Conservation (phyloP, 2,113 vertebrate species). For the Corythornis vintsioides region DNA sequence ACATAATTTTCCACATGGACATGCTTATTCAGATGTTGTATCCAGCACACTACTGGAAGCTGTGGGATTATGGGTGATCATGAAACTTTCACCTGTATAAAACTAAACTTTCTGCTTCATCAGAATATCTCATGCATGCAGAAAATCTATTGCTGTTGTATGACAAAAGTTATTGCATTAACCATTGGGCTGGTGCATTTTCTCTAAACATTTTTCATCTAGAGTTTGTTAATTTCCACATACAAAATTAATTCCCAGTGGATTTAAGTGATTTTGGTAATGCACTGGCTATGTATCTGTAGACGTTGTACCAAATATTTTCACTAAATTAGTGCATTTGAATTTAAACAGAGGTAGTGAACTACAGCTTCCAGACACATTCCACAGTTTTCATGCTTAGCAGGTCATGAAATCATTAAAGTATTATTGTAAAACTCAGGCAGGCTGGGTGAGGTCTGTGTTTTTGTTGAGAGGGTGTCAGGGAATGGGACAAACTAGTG, state of each 20-base stretch:
- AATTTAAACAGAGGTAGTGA: background rate
- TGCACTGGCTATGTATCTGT: background rate
- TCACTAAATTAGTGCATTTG: conserved; percentile 6
- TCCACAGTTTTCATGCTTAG: background rate
- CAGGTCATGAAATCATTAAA: background rate
- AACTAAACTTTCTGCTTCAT: background rate
- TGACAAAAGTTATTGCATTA: background rate
- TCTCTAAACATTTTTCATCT: background rate
- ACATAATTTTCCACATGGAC: background rate
- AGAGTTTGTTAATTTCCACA: background rate
- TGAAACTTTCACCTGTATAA: background rate
- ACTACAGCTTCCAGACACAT: background rate
- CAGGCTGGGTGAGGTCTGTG: background rate
- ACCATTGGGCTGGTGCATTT: background rate
- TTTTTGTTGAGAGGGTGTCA: background rate
- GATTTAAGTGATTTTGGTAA: background rate
- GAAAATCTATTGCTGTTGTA: background rate
- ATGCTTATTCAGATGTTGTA: background rate
- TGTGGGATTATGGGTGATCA: background rate
- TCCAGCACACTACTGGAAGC: background rate
- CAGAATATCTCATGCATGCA: background rate
- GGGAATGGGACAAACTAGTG: background rate
- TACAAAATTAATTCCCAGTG: background rate
- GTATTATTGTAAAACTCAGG: background rate
- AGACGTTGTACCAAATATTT: background rate